A percentile compares a stretch with the other conserved stretches of the same genome.
These are phyloP conservation scores for Drosophila koepferae DNA, from an alignment of 2,888 invertebrate genomes.

Conservation along the genomic window DNA sequence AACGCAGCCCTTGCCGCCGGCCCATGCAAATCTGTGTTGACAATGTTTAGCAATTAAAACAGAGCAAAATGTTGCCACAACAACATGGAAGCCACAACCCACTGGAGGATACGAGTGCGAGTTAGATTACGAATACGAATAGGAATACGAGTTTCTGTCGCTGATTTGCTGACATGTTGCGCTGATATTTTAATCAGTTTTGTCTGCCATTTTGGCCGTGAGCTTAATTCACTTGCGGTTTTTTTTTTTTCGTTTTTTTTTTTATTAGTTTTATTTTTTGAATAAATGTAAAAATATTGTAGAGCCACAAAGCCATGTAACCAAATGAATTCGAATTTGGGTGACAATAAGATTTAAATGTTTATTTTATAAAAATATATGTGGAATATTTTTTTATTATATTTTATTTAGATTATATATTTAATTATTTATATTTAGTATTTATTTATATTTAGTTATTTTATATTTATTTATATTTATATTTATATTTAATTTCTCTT, in stretches of 20 bases:
- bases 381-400: too few relatives aligned
- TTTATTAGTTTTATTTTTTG: too few relatives aligned
- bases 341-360: too few relatives aligned
- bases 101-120: constrained; percentile 19
- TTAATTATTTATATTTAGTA: too few relatives aligned
- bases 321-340: background rate
- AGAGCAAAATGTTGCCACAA: constrained; percentile 50
- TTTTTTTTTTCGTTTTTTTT: too few relatives aligned
- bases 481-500: too few relatives aligned
- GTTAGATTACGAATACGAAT: constrained; percentile 13
- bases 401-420: too few relatives aligned
- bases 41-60: constrained; percentile 77
- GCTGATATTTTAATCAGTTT: constrained; percentile 68
- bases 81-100: constrained; percentile 27
- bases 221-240: constrained; percentile 2
- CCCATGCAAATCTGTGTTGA: constrained; percentile 76
- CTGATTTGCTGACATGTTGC: constrained; percentile 53
- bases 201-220: constrained; percentile 18
- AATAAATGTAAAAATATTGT: constrained; percentile 9
- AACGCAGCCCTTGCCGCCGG: constrained; percentile 50
- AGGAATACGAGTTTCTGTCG: constrained; percentile 18
- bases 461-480: too few relatives aligned
- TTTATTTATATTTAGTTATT: too few relatives aligned
- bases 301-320: background rate
- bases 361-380: too few relatives aligned